Percentiles rank a stretch among this genome's conserved stretches.
Conservation (phyloP, 2,113 vertebrate species). For the Rallus limicola region DNA sequence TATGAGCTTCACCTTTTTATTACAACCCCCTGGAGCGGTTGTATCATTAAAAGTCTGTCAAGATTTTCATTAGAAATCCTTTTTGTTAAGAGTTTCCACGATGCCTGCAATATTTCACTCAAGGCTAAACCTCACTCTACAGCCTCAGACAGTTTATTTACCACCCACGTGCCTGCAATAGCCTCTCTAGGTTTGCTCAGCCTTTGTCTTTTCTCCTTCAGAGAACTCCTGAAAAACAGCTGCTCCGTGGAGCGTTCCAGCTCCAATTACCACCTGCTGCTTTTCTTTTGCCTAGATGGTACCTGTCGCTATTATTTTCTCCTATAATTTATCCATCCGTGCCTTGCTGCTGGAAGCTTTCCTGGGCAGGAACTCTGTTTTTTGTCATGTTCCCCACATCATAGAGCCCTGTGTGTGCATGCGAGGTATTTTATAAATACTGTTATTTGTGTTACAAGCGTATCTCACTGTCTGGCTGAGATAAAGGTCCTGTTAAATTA, state of each 20-base stretch:
- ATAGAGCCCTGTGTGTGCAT: fast-evolving
- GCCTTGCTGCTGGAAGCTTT: constrained; percentile 41
- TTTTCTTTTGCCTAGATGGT: constrained; percentile 15
- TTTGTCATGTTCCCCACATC: background rate
- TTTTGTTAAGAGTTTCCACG: constrained; percentile 42
- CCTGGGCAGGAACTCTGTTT: constrained; percentile 40
- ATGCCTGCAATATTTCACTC: constrained; percentile 43
- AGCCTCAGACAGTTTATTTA: constrained; percentile 63
- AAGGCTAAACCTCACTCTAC: constrained; percentile 25
- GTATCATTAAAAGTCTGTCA: constrained; percentile 62
- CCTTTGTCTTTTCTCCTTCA: background rate
- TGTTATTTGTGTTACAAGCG: constrained; percentile 11
- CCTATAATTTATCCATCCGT: constrained; percentile 29
- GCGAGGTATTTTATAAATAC: constrained; percentile 9
- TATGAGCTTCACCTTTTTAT: constrained; percentile 52
- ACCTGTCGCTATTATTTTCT: constrained; percentile 38
- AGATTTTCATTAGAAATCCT: constrained; percentile 64
- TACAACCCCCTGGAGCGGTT: background rate
- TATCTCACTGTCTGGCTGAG: background rate
- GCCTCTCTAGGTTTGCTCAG: constrained; percentile 26
- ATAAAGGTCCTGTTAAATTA: constrained; percentile 1
- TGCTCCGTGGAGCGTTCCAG: constrained; percentile 25
- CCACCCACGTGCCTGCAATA: constrained; percentile 47
- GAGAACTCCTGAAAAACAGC: constrained; percentile 55
- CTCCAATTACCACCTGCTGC: constrained; percentile 44